Conservation (phyloP, 2,113 vertebrate species). For the Cacatua alba region DNA sequence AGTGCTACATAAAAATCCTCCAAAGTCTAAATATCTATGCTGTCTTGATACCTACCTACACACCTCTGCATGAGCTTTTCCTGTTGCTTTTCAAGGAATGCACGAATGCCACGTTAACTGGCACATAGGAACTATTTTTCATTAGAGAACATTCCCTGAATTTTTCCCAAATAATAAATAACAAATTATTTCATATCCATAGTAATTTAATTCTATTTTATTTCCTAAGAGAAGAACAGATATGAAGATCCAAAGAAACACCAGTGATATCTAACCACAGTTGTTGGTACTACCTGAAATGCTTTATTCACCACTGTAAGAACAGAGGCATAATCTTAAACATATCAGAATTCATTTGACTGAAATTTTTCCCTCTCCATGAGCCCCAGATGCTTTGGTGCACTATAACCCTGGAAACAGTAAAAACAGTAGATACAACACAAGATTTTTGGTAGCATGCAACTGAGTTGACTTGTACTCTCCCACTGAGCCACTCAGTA, state of each 20-base stretch:
- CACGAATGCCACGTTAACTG: fast-evolving
- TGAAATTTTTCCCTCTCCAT: neutral
- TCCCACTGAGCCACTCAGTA: fast-evolving
- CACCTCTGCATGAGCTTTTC: neutral
- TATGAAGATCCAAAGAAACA: neutral
- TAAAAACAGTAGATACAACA: neutral
- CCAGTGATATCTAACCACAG: neutral
- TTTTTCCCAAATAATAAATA: neutral
- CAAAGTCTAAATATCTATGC: neutral
- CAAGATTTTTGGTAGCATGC: neutral
- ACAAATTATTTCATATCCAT: neutral
- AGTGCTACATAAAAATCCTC: neutral
- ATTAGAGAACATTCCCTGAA: neutral
- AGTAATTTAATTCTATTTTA: neutral
- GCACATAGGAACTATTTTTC: neutral
- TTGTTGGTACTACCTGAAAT: neutral
- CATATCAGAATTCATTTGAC: neutral
- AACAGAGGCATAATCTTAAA: neutral
- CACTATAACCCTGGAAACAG: neutral
- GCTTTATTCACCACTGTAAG: neutral
- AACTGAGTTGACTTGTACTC: neutral
- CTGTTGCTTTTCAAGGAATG: neutral
- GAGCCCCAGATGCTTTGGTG: neutral
- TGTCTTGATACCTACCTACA: neutral
- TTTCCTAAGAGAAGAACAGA: neutral